Evolutionary conservation across 2,888 invertebrate genomes (phyloP).

Genomic region (Limnephilus rhombicus): DNA sequence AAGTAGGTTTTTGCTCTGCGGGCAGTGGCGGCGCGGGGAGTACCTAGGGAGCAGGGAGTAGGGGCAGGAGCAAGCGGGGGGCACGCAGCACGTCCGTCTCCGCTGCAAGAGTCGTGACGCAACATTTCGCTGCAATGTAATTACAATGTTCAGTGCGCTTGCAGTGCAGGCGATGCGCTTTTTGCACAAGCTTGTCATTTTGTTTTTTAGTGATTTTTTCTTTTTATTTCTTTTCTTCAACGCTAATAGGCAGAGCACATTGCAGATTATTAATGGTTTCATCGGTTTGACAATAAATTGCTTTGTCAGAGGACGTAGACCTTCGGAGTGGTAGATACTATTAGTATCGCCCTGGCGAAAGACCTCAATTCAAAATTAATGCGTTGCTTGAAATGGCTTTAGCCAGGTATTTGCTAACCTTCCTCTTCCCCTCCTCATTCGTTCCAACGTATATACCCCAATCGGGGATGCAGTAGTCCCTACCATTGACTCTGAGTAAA

Average conservation of each 20-base stretch:
- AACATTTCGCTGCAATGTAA: conserved; percentile 64
- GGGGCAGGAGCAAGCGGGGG: conserved; percentile 26
- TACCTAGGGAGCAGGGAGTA: background rate
- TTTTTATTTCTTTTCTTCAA: background rate
- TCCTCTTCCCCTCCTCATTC: too few relatives aligned
- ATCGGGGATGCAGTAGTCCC: too few relatives aligned
- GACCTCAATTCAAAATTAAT: too few relatives aligned
- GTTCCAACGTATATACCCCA: too few relatives aligned
- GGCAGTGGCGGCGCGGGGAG: conserved; percentile 9
- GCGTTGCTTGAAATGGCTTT: too few relatives aligned
- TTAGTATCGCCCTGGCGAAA: too few relatives aligned
- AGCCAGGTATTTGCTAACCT: too few relatives aligned
- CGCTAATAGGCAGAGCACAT: background rate
- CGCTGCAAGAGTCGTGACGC: conserved; percentile 61
- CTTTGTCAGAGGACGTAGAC: background rate
- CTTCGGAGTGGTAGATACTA: background rate
- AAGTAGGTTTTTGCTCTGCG: conserved; percentile 18
- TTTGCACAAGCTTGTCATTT: background rate
- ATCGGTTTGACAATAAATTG: background rate
- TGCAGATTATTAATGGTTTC: background rate
- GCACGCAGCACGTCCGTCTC: background rate
- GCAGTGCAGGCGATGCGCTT: conserved; percentile 47
- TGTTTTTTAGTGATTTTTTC: background rate
- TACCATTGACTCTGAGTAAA: too few relatives aligned
- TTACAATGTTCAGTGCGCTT: conserved; percentile 63